Conservation (phyloP, 2,888 invertebrate species). For the Eristalinus sepulchralis region DNA sequence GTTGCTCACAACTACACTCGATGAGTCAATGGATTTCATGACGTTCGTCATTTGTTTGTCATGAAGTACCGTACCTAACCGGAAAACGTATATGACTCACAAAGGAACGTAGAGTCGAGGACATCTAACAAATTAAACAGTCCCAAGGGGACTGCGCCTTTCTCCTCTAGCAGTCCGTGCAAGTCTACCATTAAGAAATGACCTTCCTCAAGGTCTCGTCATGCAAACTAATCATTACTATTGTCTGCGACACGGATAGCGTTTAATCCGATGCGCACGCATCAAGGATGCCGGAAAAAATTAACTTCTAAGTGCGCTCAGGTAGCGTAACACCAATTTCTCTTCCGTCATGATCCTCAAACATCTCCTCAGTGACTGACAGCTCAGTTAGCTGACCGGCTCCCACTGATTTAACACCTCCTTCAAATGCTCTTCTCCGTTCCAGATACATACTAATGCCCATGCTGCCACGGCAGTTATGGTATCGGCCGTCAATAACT, state of each 20-base stretch:
- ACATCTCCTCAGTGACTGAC: conserved; percentile 26
- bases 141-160: neutral
- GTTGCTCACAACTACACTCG: neutral
- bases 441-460: conserved; percentile 57
- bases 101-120: neutral
- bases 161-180: neutral
- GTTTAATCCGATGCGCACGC: conserved; percentile 34
- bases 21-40: neutral
- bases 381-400: conserved; percentile 46
- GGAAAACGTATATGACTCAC: neutral
- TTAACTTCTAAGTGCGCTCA: conserved; percentile 41
- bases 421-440: conserved; percentile 42
- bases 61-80: neutral
- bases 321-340: conserved; percentile 18
- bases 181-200: neutral
- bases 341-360: conserved; percentile 57
- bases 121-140: neutral
- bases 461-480: conserved; percentile 38
- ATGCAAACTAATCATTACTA: neutral
- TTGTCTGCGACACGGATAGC: conserved; percentile 9
- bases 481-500: conserved; percentile 63
- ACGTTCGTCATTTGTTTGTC: neutral
- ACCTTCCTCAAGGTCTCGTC: conserved; percentile 23
- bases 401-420: conserved; percentile 49
- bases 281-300: conserved; percentile 55